Base-by-base conservation (phyloP, 2,888 invertebrate species). In the Caenorhabditis panamensis region DNA sequence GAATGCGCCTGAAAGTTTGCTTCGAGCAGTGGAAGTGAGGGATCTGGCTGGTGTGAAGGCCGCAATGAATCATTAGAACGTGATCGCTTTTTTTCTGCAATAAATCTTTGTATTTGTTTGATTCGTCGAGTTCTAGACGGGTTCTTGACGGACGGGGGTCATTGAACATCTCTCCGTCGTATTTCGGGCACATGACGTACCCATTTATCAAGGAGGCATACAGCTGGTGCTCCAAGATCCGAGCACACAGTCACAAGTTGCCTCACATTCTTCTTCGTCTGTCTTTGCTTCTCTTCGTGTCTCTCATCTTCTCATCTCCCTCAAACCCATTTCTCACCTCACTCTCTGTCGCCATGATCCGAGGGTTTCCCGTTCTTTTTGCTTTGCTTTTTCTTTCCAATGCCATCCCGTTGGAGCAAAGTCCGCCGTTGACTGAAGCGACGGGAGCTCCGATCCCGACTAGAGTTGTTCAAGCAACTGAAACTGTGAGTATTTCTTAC, bases 21-120 rank as follows among this genome's bases (percentile, higher is more conserved):
- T 87, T 11, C 58, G 68, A 11, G 87, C 87, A 16, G 71, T 88
- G 9, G 88, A 89, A 58, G 51, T 62, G 0, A 62, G 86, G 2
- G 84, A 88, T 66, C 26, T 89, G 3, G 63, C 54, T 0, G 84
- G 69, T 5, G 81, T 83, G 8, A 84, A 79, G 53, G 54, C 75
- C 9, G 66, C 76, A 11, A 49, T 64, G 47, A 59, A 37, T 13
- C 8, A 8, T 24, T 51, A n/a, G 5, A 6, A 16, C 8, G 9
- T 56, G 13, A 26, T 62, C 1, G 3, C 13, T 20, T 56, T 56
- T 5, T 22, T 26, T 26, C n/a, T 31, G 9, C 31, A 56, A 26
- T 20, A 56, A 18, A 20, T 56, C 26, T 31, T 31, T 3, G 8
- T 5, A 41, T 3, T 41, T 26, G 18, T 58, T 37, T 58, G 22